Base-by-base conservation (phyloP, 2,113 vertebrate genomes). In the Muntiacus reevesi region DNA sequence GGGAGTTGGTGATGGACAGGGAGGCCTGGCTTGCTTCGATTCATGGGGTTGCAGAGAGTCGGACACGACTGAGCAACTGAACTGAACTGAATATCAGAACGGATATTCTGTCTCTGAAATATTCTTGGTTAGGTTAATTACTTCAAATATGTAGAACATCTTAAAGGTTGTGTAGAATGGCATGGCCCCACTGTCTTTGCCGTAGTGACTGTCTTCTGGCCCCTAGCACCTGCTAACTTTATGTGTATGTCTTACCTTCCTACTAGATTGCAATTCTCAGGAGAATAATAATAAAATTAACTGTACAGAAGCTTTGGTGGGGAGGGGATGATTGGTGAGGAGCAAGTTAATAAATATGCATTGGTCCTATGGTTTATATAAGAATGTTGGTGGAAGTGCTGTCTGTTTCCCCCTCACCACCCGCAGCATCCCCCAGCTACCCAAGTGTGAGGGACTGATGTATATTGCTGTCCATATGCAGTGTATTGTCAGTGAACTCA, bases 391-490 rank as follows among this genome's bases (percentile, higher is more conserved):
- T 4, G 2, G 16, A 60, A 93, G 64, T 40, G 71, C n/a, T 21
- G 21, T 50, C 50, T 62, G 23, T 6, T 27, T 7, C 27, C 50
- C 52, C 43, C 40, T 47, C 36, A 33, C 36, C 30, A 10, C n/a
- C 67, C 33, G 0, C 25, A 9, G 59, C 25, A 25, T 25, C 40
- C 47, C 33, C 7, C 33, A 57, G 2, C 78, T 25, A 16, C 59
- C 52, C 5, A 10, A 0, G 9, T 2, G 0, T 16, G 43, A 28
- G 40, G 16, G 33, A 1, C 33, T 27, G 40, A 40, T 23, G 55
- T 12, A 0, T 10, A 0, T 17, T 81, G 59, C 36, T 36, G 27
- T 81, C 45, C 28, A 0, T 55, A 33, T 57, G 23, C 47, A 43
- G 1, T 6, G 1, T 23, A 33, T 6, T 11, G 3, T 19, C 6